Evolutionary conservation across 2,888 invertebrate species (phyloP).

Genomic region (Frankliniella intonsa): DNA sequence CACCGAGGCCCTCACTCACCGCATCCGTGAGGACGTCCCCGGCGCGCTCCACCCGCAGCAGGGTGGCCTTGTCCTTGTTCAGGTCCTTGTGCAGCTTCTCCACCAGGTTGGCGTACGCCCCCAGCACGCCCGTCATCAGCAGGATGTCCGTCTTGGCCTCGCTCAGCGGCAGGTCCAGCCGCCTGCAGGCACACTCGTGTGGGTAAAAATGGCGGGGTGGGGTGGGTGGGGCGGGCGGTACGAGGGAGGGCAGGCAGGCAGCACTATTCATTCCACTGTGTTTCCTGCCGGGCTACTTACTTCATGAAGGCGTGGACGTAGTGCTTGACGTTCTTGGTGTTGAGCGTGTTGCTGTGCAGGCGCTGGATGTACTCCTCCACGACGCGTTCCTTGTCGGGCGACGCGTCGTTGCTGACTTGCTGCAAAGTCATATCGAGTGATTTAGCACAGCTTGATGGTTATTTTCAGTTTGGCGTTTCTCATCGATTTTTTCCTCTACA

Average conservation of each 20-base stretch:
- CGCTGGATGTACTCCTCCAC: conserved; percentile 71
- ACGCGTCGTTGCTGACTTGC: conserved; percentile 57
- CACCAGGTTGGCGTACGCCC: conserved; percentile 73
- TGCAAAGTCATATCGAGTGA: conserved; percentile 39
- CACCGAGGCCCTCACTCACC: conserved; percentile 60
- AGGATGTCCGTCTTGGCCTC: conserved; percentile 73
- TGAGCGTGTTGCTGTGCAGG: conserved; percentile 64
- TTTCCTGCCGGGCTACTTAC: conserved; percentile 56
- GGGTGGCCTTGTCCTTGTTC: conserved; percentile 76
- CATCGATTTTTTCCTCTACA: not conserved
- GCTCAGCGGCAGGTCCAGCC: conserved; percentile 65
- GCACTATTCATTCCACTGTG: no score
- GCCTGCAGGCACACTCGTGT: conserved; percentile 48
- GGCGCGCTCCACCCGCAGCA: conserved; percentile 76
- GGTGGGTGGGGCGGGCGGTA: not conserved
- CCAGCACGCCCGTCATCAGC: conserved; percentile 72
- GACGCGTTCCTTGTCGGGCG: conserved; percentile 66
- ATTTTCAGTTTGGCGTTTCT: not conserved
- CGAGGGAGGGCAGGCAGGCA: not conserved
- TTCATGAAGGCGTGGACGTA: conserved; percentile 79
- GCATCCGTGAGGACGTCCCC: conserved; percentile 84
- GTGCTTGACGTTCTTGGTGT: conserved; percentile 73
- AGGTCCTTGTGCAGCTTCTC: conserved; percentile 72
- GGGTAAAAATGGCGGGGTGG: no score
- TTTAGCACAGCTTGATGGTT: not conserved